Conservation (phyloP, 2,797 vertebrate species). For the Pachyuromys duprasi region DNA sequence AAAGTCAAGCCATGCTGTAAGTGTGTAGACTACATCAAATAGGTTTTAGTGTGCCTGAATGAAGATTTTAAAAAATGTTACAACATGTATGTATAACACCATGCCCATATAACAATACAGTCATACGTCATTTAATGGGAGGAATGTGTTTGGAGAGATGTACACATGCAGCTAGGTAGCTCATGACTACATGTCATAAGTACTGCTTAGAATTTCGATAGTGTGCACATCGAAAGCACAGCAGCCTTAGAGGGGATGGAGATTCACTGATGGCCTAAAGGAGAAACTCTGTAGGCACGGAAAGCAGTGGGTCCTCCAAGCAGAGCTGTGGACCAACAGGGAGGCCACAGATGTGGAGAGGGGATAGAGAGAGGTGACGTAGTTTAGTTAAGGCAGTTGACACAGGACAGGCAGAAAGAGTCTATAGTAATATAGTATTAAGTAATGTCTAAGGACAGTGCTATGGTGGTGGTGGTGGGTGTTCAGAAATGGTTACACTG, state of each 20-base stretch:
- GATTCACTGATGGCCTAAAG: not conserved
- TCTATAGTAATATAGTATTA: not conserved
- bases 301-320: not conserved
- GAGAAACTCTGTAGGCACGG: not conserved
- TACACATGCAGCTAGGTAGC: not conserved
- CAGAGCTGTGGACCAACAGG: not conserved
- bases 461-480: not conserved
- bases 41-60: not conserved
- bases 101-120: not conserved
- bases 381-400: too few relatives aligned
- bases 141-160: not conserved
- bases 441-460: not conserved
- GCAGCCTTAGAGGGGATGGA: not conserved
- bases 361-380: accelerated
- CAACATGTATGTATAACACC: not conserved
- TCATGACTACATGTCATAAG: not conserved
- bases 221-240: accelerated
- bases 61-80: not conserved
- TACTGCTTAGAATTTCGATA: not conserved
- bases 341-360: not conserved
- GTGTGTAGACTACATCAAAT: not conserved
- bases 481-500: not conserved
- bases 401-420: not conserved
- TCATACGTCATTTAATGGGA: too few relatives aligned
- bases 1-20: not conserved